phyloP scores from a whole-genome alignment of 2,888 invertebrate species.

The Pseudococcus viburni region DNA sequence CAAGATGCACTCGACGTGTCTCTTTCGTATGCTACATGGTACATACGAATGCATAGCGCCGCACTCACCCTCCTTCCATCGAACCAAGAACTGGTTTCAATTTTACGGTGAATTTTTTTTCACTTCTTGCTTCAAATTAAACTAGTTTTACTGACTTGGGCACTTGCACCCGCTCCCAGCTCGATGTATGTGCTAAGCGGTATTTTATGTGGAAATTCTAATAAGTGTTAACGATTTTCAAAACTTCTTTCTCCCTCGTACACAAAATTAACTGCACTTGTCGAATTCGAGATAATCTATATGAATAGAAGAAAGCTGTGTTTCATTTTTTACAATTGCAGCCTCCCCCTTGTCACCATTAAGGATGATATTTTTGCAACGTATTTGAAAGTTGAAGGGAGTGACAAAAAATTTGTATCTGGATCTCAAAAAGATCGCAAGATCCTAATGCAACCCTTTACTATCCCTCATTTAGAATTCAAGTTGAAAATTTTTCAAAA shows the following conservation, averaged over 20 bases:
- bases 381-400: too few relatives aligned
- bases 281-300: too few relatives aligned
- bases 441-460: too few relatives aligned
- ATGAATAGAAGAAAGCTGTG: too few relatives aligned
- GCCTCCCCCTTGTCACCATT: too few relatives aligned
- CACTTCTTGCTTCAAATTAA: not conserved
- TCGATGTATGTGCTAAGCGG: not conserved
- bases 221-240: not conserved
- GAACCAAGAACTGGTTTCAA: conserved; percentile 5
- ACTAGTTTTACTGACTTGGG: not conserved
- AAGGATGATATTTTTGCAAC: too few relatives aligned
- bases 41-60: not conserved
- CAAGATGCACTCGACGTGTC: not conserved
- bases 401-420: too few relatives aligned
- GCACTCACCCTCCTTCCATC: not conserved
- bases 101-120: conserved; percentile 32
- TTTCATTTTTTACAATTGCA: too few relatives aligned
- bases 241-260: not conserved
- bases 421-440: too few relatives aligned
- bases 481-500: too few relatives aligned
- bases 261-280: too few relatives aligned
- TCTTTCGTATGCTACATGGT: not conserved
- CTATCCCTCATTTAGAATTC: too few relatives aligned
- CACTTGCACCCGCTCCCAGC: not conserved
- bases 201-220: not conserved